Evolutionary conservation across 2,888 invertebrate species (phyloP).

Genomic region (Smittia aterrima): DNA sequence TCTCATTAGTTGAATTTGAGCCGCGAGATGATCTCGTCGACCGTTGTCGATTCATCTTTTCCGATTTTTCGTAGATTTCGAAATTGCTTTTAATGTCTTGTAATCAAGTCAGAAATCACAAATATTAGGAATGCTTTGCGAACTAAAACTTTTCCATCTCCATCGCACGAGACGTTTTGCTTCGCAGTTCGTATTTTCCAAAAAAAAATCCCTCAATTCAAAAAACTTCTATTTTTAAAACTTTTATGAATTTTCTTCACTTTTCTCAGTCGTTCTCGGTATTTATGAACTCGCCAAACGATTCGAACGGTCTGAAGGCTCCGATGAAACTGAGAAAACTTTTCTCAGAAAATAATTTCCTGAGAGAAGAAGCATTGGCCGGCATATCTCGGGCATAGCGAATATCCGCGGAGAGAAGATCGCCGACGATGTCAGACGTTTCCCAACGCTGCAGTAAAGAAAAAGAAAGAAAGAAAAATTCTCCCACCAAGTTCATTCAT

Average conservation of each 20-base stretch:
- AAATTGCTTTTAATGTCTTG: not conserved
- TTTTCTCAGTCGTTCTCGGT: not conserved
- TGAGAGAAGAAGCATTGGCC: not conserved
- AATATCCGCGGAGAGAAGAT: not conserved
- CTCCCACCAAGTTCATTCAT: conserved; percentile 4
- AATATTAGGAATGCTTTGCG: not conserved
- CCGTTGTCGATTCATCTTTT: conserved; percentile 48
- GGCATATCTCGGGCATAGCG: not conserved
- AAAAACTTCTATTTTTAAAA: conserved; percentile 14
- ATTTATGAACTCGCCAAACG: no score
- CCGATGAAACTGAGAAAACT: conserved; percentile 10
- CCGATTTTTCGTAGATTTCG: not conserved
- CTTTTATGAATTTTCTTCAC: conserved; percentile 8
- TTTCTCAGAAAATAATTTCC: conserved; percentile 2
- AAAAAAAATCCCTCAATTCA: not conserved
- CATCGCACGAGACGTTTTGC: not conserved
- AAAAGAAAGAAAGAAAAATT: not conserved
- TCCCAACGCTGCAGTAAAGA: not conserved
- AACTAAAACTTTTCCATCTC: conserved; percentile 7
- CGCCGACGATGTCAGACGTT: not conserved
- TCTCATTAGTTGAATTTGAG: conserved; percentile 65
- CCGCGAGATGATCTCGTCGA: conserved; percentile 60
- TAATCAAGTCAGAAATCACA: not conserved
- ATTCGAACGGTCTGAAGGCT: not conserved
- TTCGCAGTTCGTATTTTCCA: not conserved